Conservation (phyloP, 2,113 vertebrate genomes). For the Cavia porcellus region DNA sequence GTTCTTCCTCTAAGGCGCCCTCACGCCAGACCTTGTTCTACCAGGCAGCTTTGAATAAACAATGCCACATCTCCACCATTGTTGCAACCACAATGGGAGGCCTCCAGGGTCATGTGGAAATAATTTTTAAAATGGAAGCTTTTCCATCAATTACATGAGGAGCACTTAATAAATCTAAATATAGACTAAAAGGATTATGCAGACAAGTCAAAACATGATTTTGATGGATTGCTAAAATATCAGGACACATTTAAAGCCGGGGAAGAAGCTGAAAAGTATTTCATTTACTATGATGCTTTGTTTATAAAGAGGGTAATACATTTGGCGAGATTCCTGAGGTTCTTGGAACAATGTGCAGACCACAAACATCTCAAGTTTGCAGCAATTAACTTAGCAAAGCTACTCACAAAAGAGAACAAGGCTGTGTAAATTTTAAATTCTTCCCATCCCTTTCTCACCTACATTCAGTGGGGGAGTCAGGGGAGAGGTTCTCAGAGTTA, state of each 20-base stretch:
- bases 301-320: background rate
- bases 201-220: conserved; percentile 79
- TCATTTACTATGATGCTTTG: conserved; percentile 52
- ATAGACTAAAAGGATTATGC: conserved; percentile 78
- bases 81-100: conserved; percentile 1
- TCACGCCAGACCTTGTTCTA: background rate
- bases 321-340: conserved; percentile 48
- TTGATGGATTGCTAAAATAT: conserved; percentile 72
- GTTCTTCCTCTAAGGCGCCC: background rate
- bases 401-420: conserved; percentile 77
- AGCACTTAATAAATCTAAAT: conserved; percentile 80
- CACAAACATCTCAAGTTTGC: conserved; percentile 77
- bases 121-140: conserved; percentile 74
- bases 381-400: conserved; percentile 78
- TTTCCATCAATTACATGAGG: conserved; percentile 63
- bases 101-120: conserved; percentile 49
- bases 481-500: conserved; percentile 28
- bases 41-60: conserved; percentile 25
- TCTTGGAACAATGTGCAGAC: conserved; percentile 76
- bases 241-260: conserved; percentile 72
- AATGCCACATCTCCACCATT: background rate
- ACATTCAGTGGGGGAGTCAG: conserved; percentile 39
- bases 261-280: conserved; percentile 70
- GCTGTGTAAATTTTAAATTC: conserved; percentile 48
- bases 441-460: conserved; percentile 69